Evolutionary conservation across 2,113 vertebrate genomes (phyloP).

Genomic region (Callionymus lyra): DNA sequence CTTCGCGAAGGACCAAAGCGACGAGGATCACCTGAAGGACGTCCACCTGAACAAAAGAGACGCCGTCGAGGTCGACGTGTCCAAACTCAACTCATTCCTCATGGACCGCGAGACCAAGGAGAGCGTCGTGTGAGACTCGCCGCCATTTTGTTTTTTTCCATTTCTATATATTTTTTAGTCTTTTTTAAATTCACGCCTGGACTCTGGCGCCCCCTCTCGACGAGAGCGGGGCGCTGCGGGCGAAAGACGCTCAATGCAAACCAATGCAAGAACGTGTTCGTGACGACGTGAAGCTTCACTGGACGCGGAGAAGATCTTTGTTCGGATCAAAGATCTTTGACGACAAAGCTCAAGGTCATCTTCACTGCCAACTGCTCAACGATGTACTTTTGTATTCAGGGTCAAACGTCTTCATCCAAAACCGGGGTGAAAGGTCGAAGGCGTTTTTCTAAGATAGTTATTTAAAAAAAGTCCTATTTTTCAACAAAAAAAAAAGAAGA

Average conservation of each 20-base stretch:
- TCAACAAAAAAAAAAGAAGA: too few relatives aligned
- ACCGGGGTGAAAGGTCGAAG: too few relatives aligned
- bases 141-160: conserved; percentile 30
- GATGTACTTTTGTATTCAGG: conserved; percentile 47
- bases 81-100: conserved; percentile 80
- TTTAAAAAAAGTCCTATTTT: too few relatives aligned
- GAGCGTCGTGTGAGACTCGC: conserved; percentile 80
- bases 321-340: conserved; percentile 13
- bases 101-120: conserved; percentile 81
- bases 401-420: conserved; percentile 37
- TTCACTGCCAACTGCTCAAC: conserved; percentile 56
- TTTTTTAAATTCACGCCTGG: conserved; percentile 50
- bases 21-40: conserved; percentile 93
- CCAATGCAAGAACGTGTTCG: conserved; percentile 93
- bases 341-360: conserved; percentile 21
- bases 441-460: too few relatives aligned
- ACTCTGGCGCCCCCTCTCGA: conserved; percentile 51
- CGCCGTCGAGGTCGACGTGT: conserved; percentile 79
- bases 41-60: conserved; percentile 86
- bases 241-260: conserved; percentile 89
- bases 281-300: conserved; percentile 12
- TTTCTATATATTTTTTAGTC: conserved; percentile 39
- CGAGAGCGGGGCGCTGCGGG: conserved; percentile 26
- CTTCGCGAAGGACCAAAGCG: conserved; percentile 99
- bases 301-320: conserved; percentile 25